These are phyloP conservation scores for Smittia sp. DNA, from an alignment of 2,888 invertebrate species.

Conservation along the genomic window DNA sequence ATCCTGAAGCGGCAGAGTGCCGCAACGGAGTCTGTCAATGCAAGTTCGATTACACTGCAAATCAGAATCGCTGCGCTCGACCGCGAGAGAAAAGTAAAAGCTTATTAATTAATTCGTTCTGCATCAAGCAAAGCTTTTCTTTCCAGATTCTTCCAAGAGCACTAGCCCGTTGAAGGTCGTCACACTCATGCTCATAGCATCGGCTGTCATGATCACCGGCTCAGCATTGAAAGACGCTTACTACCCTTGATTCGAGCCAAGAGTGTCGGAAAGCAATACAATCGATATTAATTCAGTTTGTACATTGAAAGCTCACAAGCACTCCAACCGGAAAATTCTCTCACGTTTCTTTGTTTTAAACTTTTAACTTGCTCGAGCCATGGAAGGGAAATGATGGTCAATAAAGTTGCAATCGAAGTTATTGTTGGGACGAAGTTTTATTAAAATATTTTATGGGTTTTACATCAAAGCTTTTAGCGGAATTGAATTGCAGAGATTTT, in stretches of 20 bases:
- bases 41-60: conserved; percentile 46
- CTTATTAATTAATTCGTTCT: no score
- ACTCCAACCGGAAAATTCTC: no score
- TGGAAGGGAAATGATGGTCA: no score
- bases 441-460: no score
- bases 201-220: conserved; percentile 52
- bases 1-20: conserved; percentile 50
- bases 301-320: no score
- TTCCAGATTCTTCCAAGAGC: conserved; percentile 54
- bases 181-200: conserved; percentile 51
- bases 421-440: no score
- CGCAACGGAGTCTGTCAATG: conserved; percentile 52
- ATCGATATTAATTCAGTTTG: no score
- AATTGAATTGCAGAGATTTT: conserved; percentile 67
- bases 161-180: conserved; percentile 54
- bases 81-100: conserved; percentile 24
- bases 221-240: conserved; percentile 53
- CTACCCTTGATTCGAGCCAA: conserved; percentile 43
- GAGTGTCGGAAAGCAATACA: no score
- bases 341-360: no score
- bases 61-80: not conserved
- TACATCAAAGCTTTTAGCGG: no score
- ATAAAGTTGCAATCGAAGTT: no score
- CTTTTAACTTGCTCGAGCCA: no score
- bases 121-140: not conserved